phyloP scores from a whole-genome alignment of 2,113 vertebrate species.

The Anser brachyrhynchus region DNA sequence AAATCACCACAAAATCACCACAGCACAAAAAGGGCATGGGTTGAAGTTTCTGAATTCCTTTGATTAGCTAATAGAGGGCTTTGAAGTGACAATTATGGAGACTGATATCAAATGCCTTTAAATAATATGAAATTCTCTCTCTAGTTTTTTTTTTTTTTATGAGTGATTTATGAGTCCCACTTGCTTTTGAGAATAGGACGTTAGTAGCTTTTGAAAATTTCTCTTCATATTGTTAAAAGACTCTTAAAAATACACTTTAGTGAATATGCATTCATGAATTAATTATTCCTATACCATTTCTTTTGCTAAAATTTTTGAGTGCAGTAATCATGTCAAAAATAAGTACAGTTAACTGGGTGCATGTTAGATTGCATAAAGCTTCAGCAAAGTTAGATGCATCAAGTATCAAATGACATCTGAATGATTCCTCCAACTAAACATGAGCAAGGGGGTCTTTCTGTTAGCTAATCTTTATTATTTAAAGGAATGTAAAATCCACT shows the following conservation, averaged over 20 bases:
- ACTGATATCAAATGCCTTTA: background rate
- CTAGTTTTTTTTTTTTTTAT: background rate
- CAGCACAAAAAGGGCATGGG: background rate
- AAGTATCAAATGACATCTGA: background rate
- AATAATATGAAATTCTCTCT: background rate
- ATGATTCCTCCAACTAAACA: background rate
- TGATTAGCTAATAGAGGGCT: background rate
- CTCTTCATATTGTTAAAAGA: background rate
- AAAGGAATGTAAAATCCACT: background rate
- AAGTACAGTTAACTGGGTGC: background rate
- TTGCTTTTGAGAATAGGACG: background rate
- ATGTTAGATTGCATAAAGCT: background rate
- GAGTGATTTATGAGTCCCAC: background rate
- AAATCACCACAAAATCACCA: background rate
- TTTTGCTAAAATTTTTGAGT: background rate
- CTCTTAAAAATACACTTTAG: background rate
- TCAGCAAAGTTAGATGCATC: background rate
- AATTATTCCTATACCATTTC: background rate
- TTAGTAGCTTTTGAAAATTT: background rate
- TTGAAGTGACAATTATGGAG: background rate
- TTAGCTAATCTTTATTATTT: background rate
- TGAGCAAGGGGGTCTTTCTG: background rate
- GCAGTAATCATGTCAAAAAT: background rate
- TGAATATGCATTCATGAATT: background rate
- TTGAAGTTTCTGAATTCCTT: background rate